These are phyloP conservation scores for Crotalus viridis DNA, from an alignment of 2,113 vertebrate genomes.

Conservation along the genomic window DNA sequence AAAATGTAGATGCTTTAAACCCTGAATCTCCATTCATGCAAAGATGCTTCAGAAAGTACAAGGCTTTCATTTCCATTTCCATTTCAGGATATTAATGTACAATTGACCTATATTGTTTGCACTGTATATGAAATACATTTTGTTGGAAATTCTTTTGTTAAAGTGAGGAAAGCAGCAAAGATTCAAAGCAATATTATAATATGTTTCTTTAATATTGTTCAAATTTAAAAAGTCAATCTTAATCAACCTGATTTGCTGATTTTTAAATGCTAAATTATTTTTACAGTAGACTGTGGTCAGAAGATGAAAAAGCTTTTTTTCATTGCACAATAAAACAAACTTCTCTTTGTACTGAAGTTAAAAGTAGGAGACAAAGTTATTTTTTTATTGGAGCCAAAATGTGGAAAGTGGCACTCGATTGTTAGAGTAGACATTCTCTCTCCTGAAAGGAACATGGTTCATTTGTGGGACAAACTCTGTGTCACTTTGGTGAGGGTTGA, in stretches of 20 bases:
- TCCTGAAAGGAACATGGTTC: conserved; percentile 65
- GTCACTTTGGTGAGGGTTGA: conserved; percentile 60
- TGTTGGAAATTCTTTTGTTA: not conserved
- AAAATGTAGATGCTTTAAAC: not conserved
- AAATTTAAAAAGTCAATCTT: not conserved
- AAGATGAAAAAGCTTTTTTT: conserved; percentile 75
- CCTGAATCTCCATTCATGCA: not conserved
- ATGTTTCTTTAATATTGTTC: not conserved
- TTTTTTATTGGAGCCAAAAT: conserved; percentile 74
- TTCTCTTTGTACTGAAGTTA: conserved; percentile 61
- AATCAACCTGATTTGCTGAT: not conserved
- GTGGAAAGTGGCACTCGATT: conserved; percentile 76
- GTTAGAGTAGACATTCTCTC: conserved; percentile 57
- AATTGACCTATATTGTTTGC: not conserved
- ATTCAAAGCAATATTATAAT: not conserved
- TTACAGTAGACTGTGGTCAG: not conserved
- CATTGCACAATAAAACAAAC: conserved; percentile 56
- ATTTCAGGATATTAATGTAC: not conserved
- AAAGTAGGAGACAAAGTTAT: conserved; percentile 67
- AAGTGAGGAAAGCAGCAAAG: not conserved
- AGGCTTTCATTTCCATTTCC: not conserved
- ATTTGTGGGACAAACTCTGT: conserved; percentile 64
- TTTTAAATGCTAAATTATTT: not conserved
- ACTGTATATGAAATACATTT: not conserved
- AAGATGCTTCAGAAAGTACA: not conserved